phyloP scores from a whole-genome alignment of 2,113 vertebrate species.

The Pheucticus melanocephalus region DNA sequence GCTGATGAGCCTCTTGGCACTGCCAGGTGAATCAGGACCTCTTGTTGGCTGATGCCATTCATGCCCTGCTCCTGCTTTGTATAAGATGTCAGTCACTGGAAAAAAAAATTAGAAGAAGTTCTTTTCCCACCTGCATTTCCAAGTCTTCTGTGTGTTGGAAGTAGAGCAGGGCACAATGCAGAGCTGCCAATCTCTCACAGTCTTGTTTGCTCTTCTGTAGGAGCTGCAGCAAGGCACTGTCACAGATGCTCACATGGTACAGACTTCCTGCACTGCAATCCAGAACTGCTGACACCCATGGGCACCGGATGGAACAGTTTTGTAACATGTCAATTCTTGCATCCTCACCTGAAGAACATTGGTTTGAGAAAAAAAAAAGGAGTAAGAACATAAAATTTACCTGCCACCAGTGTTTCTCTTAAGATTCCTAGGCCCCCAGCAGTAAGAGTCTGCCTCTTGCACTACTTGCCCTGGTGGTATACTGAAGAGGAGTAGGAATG shows the following conservation, averaged over 20 bases:
- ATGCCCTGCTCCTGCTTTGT: not conserved
- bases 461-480: not conserved
- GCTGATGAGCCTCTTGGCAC: not conserved
- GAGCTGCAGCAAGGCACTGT: slow-evolving; percentile 72
- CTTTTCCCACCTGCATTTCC: slow-evolving; percentile 71
- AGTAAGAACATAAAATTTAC: not conserved
- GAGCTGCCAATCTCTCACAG: slow-evolving; percentile 79
- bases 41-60: not conserved
- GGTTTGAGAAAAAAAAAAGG: not conserved
- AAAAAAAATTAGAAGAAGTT: not conserved
- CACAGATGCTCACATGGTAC: slow-evolving; percentile 68
- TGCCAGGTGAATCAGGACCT: not conserved
- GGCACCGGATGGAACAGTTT: slow-evolving; percentile 39
- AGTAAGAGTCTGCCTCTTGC: not conserved
- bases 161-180: slow-evolving; percentile 86
- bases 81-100: not conserved
- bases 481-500: not conserved
- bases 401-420: not conserved
- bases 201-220: slow-evolving; percentile 72
- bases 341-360: slow-evolving; percentile 58
- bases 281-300: slow-evolving; percentile 64
- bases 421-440: not conserved
- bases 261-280: slow-evolving; percentile 76
- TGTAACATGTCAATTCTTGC: slow-evolving; percentile 58
- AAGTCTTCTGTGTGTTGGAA: not conserved